Percentiles rank a stretch among this genome's conserved stretches.
These are phyloP conservation scores for Coregonus clupeaformis DNA, from an alignment of 2,113 vertebrate genomes.

Conservation along the genomic window DNA sequence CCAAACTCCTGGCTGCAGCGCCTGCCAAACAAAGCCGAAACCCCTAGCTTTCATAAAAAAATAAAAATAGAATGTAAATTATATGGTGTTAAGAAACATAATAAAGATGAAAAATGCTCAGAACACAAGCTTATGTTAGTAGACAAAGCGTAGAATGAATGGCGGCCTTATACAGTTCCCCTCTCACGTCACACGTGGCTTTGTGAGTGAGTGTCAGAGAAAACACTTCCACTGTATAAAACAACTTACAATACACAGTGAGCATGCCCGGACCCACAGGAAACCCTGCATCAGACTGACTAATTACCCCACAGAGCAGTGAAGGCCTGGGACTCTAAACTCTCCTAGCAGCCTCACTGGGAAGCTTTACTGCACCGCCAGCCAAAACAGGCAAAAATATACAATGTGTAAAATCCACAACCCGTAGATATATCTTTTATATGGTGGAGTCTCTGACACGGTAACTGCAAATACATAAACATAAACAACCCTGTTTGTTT, in stretches of 20 bases:
- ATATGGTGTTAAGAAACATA: constrained; percentile 46
- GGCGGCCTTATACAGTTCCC: constrained; percentile 35
- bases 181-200: constrained; percentile 17
- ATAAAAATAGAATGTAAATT: constrained; percentile 26
- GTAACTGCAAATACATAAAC: background rate
- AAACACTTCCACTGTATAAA: constrained; percentile 35
- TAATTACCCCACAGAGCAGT: constrained; percentile 33
- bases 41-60: constrained; percentile 34
- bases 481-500: background rate
- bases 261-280: constrained; percentile 30
- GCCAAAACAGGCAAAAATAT: constrained; percentile 49
- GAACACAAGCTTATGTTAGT: constrained; percentile 51
- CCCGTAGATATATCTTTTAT: constrained; percentile 25
- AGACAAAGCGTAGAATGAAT: constrained; percentile 31
- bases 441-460: constrained; percentile 12
- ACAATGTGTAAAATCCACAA: constrained; percentile 7
- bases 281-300: constrained; percentile 43
- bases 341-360: background rate
- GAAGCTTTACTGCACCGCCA: background rate
- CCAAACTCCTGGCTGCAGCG: constrained; percentile 46
- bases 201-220: constrained; percentile 40
- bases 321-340: constrained; percentile 15
- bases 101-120: constrained; percentile 39
- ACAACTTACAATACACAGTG: constrained; percentile 43
- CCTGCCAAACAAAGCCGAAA: constrained; percentile 37